These are phyloP conservation scores for Sardinella longiceps DNA, from an alignment of 2,797 vertebrate genomes.

Conservation along the genomic window DNA sequence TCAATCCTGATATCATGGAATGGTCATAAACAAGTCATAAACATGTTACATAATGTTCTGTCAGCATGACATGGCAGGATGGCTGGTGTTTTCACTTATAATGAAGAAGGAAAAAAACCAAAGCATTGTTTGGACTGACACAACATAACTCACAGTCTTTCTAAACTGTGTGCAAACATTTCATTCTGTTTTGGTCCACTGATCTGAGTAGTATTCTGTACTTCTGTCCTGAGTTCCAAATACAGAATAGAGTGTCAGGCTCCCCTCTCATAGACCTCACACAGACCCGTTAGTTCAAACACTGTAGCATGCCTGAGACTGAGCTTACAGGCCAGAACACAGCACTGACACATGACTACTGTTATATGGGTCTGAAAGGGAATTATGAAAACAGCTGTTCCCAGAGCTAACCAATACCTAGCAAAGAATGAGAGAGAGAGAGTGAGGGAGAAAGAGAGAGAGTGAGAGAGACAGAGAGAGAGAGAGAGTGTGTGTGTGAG, in stretches of 20 bases:
- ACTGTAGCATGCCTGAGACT: background rate
- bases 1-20: too few species aligned
- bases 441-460: background rate
- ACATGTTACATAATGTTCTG: too few species aligned
- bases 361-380: background rate
- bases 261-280: background rate
- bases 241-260: background rate
- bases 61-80: background rate
- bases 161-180: background rate
- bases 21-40: too few species aligned
- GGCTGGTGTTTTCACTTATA: too few species aligned
- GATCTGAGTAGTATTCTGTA: background rate
- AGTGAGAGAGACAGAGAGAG: background rate
- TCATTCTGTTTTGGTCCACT: background rate
- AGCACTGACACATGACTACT: background rate
- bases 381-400: background rate
- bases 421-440: background rate
- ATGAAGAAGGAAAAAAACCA: too few species aligned
- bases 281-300: slow-evolving; percentile 7
- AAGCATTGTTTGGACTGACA: background rate
- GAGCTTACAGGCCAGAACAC: background rate
- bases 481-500: background rate
- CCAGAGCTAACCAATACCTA: background rate
- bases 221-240: background rate
- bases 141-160: background rate